Evolutionary conservation across 64 coral and sea anemone species (phyloP), one percentile per base, ranked within the genome.

Genomic region (Stylophora pistillata): DNA sequence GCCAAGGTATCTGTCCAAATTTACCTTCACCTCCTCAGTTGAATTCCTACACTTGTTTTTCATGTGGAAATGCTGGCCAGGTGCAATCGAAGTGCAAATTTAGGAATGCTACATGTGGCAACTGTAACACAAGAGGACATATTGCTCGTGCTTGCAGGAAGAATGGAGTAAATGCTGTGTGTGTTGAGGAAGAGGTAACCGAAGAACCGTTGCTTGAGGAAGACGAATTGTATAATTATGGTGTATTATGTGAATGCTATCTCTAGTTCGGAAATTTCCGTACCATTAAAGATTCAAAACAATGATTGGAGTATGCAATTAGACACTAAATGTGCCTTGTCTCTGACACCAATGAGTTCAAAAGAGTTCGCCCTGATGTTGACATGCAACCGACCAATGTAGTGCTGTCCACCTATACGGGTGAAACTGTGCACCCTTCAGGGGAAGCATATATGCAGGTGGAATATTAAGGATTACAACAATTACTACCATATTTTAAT

Each of bases 311-410:
- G 33, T 56, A 88, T 89, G 72, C 85, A 89, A 72, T 94, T 94
- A 94, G 92, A 84, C 26, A 93, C 91, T 79, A 31, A 81, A 10
- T 92, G 82, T 92, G 90, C 82, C n/a, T 60, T 92, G 69, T 86
- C 74, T 53, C 65, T 82, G 5, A 72, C 80, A 15, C 89, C 89
- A 10, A 72, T 34, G 16, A 81, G 10, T 21, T 91, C 76, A 37
- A 87, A 55, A 13, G 59, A 63, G n/a, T 90, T 71, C 91, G 88
- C 75, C 57, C 83, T 54, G 86, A 95, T 73, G 71, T 86, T 56
- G 30, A 68, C 4, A 21, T 95, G 15, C 81, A 88, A 33, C 89
- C 89, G 14, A 86, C 74, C 61, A 86, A 58, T 86, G 81, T 78
- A 7, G 32, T 77, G 29, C 32, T 86, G 37, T 91, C 56, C 18